phyloP scores from a whole-genome alignment of 92 coral and sea anemone species.

The Anthopleura xanthogrammica region DNA sequence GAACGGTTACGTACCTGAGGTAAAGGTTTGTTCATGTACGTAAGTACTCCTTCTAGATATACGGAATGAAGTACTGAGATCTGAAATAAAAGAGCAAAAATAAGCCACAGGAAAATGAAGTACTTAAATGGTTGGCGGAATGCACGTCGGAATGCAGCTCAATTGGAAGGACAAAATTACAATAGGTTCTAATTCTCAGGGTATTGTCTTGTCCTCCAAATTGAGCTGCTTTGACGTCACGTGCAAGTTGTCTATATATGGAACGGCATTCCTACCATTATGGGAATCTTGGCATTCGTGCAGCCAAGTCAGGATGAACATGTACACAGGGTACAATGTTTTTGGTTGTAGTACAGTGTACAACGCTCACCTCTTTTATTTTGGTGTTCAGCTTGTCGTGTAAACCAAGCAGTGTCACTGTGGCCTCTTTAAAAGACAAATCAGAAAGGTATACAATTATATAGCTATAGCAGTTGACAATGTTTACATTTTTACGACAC shows the following conservation, averaged over 20 bases:
- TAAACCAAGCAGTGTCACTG: slow-evolving; percentile 46
- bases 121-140: too few relatives aligned
- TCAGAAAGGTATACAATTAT: background rate
- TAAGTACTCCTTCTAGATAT: slow-evolving; percentile 19
- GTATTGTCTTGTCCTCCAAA: too few relatives aligned
- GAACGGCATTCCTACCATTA: too few relatives aligned
- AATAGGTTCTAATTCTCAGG: too few relatives aligned
- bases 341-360: background rate
- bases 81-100: background rate
- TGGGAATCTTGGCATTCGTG: too few relatives aligned
- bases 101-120: too few relatives aligned
- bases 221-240: too few relatives aligned
- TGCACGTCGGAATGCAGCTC: too few relatives aligned
- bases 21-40: slow-evolving; percentile 3
- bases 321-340: background rate
- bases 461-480: background rate
- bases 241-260: too few relatives aligned
- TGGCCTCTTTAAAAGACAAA: slow-evolving; percentile 25
- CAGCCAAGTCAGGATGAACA: too few relatives aligned
- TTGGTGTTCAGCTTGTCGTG: slow-evolving; percentile 39
- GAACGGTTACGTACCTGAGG: slow-evolving; percentile 13
- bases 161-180: too few relatives aligned
- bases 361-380: slow-evolving; percentile 46
- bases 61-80: slow-evolving; percentile 18
- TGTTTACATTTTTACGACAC: too few relatives aligned